phyloP scores from a whole-genome alignment of 2,888 invertebrate genomes.

The Ceramica pisi region DNA sequence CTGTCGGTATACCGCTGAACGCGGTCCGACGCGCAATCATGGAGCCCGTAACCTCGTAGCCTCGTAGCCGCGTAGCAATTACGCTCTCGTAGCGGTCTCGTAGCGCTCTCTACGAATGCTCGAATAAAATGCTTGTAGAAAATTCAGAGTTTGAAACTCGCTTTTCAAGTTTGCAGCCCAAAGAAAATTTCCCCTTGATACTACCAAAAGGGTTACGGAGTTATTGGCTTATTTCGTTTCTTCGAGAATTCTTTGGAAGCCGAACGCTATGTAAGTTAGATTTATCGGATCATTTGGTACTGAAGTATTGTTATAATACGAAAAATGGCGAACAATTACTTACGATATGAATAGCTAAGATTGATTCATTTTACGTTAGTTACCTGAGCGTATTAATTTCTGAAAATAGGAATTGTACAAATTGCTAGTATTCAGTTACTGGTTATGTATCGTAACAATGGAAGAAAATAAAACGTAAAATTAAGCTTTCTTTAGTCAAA shows the following conservation, averaged over 20 bases:
- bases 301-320: constrained; percentile 50
- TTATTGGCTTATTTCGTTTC: constrained; percentile 67
- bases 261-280: constrained; percentile 47
- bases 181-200: constrained; percentile 61
- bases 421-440: neutral
- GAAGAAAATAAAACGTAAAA: constrained; percentile 24
- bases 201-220: constrained; percentile 61
- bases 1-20: constrained; percentile 68
- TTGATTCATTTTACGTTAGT: constrained; percentile 55
- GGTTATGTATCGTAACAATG: neutral
- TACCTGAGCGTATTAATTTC: constrained; percentile 5
- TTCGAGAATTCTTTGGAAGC: constrained; percentile 50
- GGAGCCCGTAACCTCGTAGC: constrained; percentile 68
- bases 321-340: constrained; percentile 51
- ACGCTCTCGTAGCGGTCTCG: constrained; percentile 76
- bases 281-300: constrained; percentile 63
- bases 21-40: constrained; percentile 72
- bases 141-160: constrained; percentile 52
- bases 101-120: constrained; percentile 68
- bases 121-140: constrained; percentile 69
- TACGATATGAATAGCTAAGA: constrained; percentile 37
- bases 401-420: constrained; percentile 12
- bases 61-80: constrained; percentile 78
- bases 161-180: constrained; percentile 41
- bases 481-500: constrained; percentile 23